Conservation (phyloP, 2,113 vertebrate species). For the Zapus hudsonius region DNA sequence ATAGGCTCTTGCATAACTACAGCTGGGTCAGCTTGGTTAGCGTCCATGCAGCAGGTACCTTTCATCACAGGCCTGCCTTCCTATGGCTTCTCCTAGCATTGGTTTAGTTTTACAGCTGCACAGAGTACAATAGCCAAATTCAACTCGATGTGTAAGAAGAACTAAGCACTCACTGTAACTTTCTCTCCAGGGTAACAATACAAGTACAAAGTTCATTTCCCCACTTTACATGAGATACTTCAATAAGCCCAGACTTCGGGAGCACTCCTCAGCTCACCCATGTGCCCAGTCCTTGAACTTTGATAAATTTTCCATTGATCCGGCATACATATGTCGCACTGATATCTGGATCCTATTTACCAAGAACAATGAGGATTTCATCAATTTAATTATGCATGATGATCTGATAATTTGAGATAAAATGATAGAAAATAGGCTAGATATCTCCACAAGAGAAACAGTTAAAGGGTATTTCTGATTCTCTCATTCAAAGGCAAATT, state of each 20-base stretch:
- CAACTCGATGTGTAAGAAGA: background rate
- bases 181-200: background rate
- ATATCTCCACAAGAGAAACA: background rate
- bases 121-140: no score
- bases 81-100: background rate
- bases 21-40: no score
- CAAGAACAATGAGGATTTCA: background rate
- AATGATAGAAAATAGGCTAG: background rate
- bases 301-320: background rate
- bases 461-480: background rate
- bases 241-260: background rate
- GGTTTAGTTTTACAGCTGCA: background rate
- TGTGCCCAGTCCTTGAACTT: background rate
- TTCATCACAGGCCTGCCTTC: background rate
- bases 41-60: background rate
- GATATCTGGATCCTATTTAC: background rate
- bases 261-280: background rate
- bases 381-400: background rate
- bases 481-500: background rate
- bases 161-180: fast-evolving
- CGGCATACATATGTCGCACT: fast-evolving
- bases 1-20: background rate
- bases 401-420: background rate
- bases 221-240: background rate
- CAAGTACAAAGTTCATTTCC: background rate